Conservation (phyloP, 2,797 vertebrate species). For the Myoxocephalus aenaeus region DNA sequence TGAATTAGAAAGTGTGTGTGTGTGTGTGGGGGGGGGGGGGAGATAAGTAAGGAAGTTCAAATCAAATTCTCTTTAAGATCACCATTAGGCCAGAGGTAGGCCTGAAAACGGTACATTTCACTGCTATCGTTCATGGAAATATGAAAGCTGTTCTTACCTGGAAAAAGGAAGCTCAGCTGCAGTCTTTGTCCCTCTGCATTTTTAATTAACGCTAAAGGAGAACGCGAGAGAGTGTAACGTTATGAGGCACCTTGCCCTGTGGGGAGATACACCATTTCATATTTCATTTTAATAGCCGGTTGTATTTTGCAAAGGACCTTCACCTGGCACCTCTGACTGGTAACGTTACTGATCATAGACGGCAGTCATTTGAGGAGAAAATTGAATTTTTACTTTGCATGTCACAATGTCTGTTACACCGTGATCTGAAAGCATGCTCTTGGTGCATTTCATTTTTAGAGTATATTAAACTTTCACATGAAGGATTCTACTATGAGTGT, state of each 20-base stretch:
- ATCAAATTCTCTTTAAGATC: constrained; percentile 48
- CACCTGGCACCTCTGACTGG: constrained; percentile 54
- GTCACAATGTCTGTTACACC: constrained; percentile 28
- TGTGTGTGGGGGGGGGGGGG: neutral
- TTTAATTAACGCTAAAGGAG: constrained; percentile 75
- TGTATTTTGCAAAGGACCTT: constrained; percentile 68
- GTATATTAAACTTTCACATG: neutral
- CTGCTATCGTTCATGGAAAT: constrained; percentile 44
- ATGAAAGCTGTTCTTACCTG: constrained; percentile 56
- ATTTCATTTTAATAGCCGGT: constrained; percentile 69
- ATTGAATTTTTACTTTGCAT: constrained; percentile 66
- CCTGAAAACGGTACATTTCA: constrained; percentile 32
- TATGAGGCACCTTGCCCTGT: constrained; percentile 52
- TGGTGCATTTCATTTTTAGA: neutral
- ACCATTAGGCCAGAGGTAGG: constrained; percentile 30
- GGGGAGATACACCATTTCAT: constrained; percentile 59
- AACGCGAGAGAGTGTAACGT: constrained; percentile 42
- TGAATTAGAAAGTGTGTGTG: too few species aligned
- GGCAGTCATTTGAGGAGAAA: constrained; percentile 69
- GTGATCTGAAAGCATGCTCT: constrained; percentile 39
- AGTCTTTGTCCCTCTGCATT: constrained; percentile 59
- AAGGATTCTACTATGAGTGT: neutral
- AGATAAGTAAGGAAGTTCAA: constrained; percentile 21
- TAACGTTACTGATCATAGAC: constrained; percentile 61
- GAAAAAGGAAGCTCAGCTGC: constrained; percentile 64